Conservation (phyloP, 2,797 vertebrate genomes). For the Brachyalestes nurse region DNA sequence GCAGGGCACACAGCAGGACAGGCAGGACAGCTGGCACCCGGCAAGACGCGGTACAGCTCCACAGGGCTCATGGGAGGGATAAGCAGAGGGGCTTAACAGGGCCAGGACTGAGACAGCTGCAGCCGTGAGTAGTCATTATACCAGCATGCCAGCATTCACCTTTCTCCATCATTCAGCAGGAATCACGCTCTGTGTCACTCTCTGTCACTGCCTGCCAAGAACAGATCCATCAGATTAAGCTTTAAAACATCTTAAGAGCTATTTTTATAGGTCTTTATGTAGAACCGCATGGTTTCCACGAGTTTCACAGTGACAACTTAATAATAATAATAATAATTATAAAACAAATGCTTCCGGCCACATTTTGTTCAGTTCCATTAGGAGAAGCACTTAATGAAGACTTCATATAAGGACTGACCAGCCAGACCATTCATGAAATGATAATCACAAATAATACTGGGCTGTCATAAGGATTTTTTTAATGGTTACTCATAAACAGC, state of each 20-base stretch:
- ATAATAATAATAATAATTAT: background rate
- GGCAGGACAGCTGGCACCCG: slow-evolving; percentile 45
- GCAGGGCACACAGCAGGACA: slow-evolving; percentile 23
- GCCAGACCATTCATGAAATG: too few species aligned
- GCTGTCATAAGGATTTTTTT: too few species aligned
- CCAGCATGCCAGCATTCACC: slow-evolving; percentile 53
- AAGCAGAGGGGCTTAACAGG: slow-evolving; percentile 64
- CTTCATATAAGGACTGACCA: too few species aligned
- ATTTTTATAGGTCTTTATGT: background rate
- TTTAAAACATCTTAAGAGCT: background rate
- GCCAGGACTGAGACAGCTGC: slow-evolving; percentile 67
- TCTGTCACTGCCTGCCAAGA: slow-evolving; percentile 12
- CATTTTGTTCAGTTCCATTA: too few species aligned
- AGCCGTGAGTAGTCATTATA: slow-evolving; percentile 65
- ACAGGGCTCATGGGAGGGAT: slow-evolving; percentile 62
- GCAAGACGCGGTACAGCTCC: slow-evolving; percentile 54
- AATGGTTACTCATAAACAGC: too few species aligned
- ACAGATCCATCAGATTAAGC: background rate
- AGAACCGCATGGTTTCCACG: background rate
- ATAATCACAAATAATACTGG: too few species aligned
- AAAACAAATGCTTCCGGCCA: too few species aligned
- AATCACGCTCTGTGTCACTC: slow-evolving; percentile 19
- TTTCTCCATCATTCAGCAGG: slow-evolving; percentile 2
- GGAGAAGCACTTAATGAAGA: too few species aligned
- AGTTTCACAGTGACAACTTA: background rate